phyloP scores from a whole-genome alignment of 2,797 vertebrate genomes.

The Cichlasoma orientale region DNA sequence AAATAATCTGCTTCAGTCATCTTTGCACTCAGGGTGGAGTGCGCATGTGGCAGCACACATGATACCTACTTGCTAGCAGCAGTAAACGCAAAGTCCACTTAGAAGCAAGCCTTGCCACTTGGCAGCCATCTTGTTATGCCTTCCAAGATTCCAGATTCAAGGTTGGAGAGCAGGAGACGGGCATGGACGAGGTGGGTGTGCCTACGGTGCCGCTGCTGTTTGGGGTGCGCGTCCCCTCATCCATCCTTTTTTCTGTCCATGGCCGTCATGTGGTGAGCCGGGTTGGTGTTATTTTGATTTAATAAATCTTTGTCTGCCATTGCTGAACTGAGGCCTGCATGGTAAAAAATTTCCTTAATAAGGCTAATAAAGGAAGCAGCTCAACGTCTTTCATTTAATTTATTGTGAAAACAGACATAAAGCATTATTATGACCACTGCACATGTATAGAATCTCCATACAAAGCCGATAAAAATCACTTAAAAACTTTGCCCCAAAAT shows the following conservation, averaged over 20 bases:
- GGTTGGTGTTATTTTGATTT: neutral
- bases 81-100: neutral
- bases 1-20: neutral
- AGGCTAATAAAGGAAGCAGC: too few relatives aligned
- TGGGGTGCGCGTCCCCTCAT: too few relatives aligned
- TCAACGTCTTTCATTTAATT: too few relatives aligned
- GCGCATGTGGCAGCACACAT: neutral
- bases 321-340: neutral
- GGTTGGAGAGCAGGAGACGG: too few relatives aligned
- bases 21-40: neutral
- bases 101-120: neutral
- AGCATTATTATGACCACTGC: accelerated
- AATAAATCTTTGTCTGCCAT: neutral
- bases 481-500: neutral
- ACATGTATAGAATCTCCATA: neutral
- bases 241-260: neutral
- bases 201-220: too few relatives aligned
- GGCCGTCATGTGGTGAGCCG: neutral
- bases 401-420: neutral
- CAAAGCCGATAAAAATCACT: neutral
- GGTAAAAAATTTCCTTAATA: accelerated
- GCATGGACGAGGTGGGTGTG: too few relatives aligned
- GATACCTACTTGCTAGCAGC: neutral
- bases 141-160: neutral
- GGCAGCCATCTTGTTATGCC: neutral